phyloP scores from a whole-genome alignment of 1,140 invertebrate species.

The Micrasema minimum region DNA sequence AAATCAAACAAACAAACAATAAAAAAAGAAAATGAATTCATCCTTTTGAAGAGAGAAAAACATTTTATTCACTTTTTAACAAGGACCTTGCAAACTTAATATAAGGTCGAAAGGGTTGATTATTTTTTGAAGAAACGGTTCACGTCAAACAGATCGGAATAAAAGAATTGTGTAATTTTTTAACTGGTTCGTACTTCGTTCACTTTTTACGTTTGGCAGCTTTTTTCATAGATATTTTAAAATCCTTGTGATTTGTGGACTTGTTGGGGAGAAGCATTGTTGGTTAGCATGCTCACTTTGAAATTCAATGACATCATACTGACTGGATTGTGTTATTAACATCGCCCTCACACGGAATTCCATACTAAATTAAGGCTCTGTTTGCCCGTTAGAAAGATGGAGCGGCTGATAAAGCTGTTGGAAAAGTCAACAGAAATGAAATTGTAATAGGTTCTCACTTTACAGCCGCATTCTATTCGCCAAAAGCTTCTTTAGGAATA shows the following conservation, averaged over 20 bases:
- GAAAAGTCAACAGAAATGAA: conserved; percentile 23
- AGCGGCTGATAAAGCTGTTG: not conserved
- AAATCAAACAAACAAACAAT: not conserved
- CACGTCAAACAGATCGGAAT: too few species aligned
- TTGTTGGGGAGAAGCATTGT: conserved; percentile 7
- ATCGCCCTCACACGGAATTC: conserved; percentile 19
- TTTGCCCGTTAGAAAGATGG: conserved; percentile 18
- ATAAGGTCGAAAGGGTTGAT: too few species aligned
- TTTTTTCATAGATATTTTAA: too few species aligned
- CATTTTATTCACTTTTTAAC: not conserved
- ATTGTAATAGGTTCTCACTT: not conserved
- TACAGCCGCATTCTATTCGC: not conserved
- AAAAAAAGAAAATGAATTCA: not conserved
- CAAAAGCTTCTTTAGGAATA: not conserved
- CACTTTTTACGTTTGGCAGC: too few species aligned
- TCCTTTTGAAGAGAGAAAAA: not conserved
- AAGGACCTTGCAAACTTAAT: not conserved
- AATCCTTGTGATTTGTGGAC: not conserved
- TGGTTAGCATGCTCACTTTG: conserved; percentile 17
- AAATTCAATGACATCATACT: conserved; percentile 29
- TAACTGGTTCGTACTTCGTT: too few species aligned
- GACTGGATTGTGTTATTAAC: conserved; percentile 26
- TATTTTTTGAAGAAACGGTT: too few species aligned
- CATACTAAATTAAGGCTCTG: conserved; percentile 22
- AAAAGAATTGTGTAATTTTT: too few species aligned